Evolutionary conservation across 2,888 invertebrate species (phyloP).

Genomic region (Nomada ruficornis): DNA sequence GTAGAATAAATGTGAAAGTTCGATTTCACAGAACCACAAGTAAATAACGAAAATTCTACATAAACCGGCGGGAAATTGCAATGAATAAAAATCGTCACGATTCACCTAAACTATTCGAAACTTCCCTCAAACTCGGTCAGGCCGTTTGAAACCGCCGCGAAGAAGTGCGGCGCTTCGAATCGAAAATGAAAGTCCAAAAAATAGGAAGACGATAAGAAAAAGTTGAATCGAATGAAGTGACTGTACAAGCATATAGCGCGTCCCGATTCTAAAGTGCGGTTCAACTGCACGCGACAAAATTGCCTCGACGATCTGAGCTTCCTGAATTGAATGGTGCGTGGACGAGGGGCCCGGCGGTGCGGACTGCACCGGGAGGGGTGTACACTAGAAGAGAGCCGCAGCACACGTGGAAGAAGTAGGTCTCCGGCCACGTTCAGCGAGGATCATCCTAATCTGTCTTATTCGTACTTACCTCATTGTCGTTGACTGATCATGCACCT

Average conservation of each 20-base stretch:
- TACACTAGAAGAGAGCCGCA: neutral
- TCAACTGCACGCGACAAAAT: conserved; percentile 40
- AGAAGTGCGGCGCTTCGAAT: too few species aligned
- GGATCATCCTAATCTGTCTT: conserved; percentile 58
- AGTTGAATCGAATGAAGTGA: neutral
- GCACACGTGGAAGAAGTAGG: conserved; percentile 59
- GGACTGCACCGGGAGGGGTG: neutral
- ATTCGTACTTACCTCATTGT: conserved; percentile 61
- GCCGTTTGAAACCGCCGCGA: too few species aligned
- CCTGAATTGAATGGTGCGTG: conserved; percentile 41
- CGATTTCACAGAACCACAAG: too few species aligned
- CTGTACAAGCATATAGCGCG: neutral
- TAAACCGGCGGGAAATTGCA: too few species aligned
- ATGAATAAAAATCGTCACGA: too few species aligned
- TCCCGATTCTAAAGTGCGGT: neutral
- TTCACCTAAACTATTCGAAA: too few species aligned
- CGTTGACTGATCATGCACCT: conserved; percentile 66
- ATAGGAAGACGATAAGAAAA: neutral
- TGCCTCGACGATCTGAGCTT: conserved; percentile 31
- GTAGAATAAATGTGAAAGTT: too few species aligned
- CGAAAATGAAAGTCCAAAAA: too few species aligned
- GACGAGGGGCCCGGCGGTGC: neutral
- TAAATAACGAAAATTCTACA: too few species aligned
- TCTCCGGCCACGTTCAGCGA: conserved; percentile 41
- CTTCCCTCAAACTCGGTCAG: too few species aligned